Base-by-base conservation (phyloP, 2,113 vertebrate species). In the Cynoglossus semilaevis region DNA sequence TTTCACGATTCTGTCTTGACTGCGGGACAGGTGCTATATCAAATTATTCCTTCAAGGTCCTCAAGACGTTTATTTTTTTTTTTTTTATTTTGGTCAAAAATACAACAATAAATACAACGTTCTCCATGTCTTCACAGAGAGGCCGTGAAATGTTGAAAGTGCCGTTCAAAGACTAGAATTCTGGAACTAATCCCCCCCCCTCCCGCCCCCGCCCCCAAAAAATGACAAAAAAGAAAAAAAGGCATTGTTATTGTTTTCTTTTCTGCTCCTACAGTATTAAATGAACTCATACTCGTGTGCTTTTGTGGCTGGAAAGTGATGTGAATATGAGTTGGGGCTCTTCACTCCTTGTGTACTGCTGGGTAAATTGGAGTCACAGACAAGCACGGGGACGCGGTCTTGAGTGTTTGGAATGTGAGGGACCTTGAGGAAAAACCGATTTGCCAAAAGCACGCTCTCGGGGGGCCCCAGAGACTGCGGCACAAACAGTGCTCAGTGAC, bases 1-100 rank as follows among this genome's bases (percentile, higher is more conserved):
- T 91, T 90, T 92, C 88, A 89, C 82, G 79, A 67, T 34, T 35
- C 66, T 70, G 68, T 88, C 82, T 69, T 55, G 63, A 85, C 88
- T 82, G 74, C 75, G 72, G 84, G 86, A 88, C 87, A 80, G 84
- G 84, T 83, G 83, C 83, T 87, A 82, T 84, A 87, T 91, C 82
- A 88, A 85, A 89, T 86, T 77, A 87, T 88, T 90, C 88, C 88
- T 90, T 85, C 90, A 91, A 90, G 90, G 88, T 86, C 88, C 87
- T 81, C 55, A 74, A 87, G 86, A 88, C 82, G 84, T 92, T 88
- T 88, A 87, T 90, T 85, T 50, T 68, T 66, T 82, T 29, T 2
- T 29, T 50, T 70, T 66, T 82, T n/a, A n/a, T n/a, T n/a, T n/a
- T n/a, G n/a, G 88, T 89, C 86, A 85, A 76, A 90, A 85, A 59